phyloP scores from a whole-genome alignment of 2,113 vertebrate genomes.

The Ictalurus furcatus region DNA sequence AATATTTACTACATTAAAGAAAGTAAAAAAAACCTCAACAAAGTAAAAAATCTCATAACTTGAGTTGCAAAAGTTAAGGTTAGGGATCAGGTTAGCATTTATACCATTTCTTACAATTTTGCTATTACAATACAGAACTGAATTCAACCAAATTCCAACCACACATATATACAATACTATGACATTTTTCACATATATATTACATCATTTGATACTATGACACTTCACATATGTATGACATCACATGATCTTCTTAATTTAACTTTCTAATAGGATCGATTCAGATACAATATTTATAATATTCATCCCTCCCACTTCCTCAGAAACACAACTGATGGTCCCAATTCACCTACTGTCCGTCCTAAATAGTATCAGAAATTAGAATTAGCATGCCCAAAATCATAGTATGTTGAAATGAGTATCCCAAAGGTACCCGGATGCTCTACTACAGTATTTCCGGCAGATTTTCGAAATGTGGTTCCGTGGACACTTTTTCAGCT shows the following conservation, averaged over 20 bases:
- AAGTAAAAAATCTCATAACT: background rate
- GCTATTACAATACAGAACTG: background rate
- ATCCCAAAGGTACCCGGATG: too few relatives aligned
- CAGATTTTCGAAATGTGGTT: too few relatives aligned
- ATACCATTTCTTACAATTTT: background rate
- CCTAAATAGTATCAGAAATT: too few relatives aligned
- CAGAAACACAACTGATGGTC: background rate
- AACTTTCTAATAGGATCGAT: background rate
- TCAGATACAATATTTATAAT: background rate
- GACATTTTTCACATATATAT: too few relatives aligned
- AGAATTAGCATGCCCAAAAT: too few relatives aligned
- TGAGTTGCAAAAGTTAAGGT: background rate
- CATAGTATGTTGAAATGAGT: too few relatives aligned
- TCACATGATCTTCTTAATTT: background rate
- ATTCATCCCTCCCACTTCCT: background rate
- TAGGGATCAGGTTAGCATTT: background rate
- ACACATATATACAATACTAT: background rate
- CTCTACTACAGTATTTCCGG: too few relatives aligned
- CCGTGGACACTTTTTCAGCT: too few relatives aligned
- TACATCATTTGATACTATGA: too few relatives aligned
- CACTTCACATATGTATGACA: too few relatives aligned
- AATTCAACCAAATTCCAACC: background rate
- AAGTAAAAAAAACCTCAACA: background rate
- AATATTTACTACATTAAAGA: slow-evolving; percentile 21
- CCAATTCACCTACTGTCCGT: too few relatives aligned